phyloP scores from a whole-genome alignment of 1,140 invertebrate species.

The Wiebesia pumilae region DNA sequence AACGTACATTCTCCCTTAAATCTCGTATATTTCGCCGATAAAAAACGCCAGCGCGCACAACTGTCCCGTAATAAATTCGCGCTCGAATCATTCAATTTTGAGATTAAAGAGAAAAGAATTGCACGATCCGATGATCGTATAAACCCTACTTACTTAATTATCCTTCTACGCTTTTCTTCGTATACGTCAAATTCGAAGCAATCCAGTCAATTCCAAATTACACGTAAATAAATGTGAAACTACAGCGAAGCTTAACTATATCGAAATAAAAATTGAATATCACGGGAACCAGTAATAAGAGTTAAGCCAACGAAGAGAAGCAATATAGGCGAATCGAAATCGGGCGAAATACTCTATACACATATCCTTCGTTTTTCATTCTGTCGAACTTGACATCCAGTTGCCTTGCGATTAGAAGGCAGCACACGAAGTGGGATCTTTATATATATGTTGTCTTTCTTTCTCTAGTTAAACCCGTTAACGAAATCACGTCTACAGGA shows the following conservation, averaged over 20 bases:
- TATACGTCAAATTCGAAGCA: background rate
- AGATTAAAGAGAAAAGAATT: background rate
- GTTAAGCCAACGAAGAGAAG: background rate
- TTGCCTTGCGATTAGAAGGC: background rate
- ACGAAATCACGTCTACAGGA: conserved; percentile 50
- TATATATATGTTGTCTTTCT: background rate
- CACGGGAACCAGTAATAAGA: background rate
- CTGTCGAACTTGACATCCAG: conserved; percentile 43
- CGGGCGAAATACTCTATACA: background rate
- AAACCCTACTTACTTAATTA: background rate
- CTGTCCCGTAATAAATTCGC: background rate
- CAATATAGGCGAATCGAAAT: conserved; percentile 18
- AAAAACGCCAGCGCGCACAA: background rate
- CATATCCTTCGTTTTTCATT: conserved; percentile 42
- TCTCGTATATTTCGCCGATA: background rate
- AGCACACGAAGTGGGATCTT: conserved; percentile 31
- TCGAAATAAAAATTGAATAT: background rate
- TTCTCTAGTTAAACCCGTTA: conserved; percentile 35
- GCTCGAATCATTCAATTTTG: too few relatives aligned
- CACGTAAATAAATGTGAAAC: background rate
- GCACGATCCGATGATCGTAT: background rate
- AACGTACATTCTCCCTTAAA: background rate
- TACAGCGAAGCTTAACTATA: background rate
- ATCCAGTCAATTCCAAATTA: background rate
- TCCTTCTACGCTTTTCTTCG: background rate